Evolutionary conservation across 2,113 vertebrate species (phyloP).

Genomic region (Otis tarda): DNA sequence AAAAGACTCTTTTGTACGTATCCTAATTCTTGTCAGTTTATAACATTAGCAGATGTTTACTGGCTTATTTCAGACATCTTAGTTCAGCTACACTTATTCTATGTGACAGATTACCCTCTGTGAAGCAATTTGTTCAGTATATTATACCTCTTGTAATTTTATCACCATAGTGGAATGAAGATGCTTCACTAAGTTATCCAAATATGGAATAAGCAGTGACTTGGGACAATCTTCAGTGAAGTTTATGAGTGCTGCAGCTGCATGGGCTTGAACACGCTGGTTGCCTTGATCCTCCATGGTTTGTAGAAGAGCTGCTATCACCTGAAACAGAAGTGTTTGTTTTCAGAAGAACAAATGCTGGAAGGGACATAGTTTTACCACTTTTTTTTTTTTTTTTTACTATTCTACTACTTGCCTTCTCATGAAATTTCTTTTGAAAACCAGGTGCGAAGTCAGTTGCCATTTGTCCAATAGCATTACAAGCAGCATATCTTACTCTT

Average conservation of each 20-base stretch:
- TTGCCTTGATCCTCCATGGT: constrained; percentile 98
- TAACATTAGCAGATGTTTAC: neutral
- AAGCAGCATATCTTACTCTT: constrained; percentile 93
- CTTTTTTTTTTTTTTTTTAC: too few relatives aligned
- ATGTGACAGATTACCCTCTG: neutral
- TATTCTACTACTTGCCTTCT: constrained; percentile 81
- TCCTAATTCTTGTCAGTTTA: neutral
- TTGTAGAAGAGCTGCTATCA: constrained; percentile 92
- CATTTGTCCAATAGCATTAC: constrained; percentile 98
- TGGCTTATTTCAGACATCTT: neutral
- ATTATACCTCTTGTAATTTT: constrained; percentile 92
- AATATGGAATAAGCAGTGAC: constrained; percentile 88
- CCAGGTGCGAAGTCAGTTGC: constrained; percentile 97
- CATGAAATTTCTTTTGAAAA: constrained; percentile 99
- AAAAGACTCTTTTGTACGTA: neutral
- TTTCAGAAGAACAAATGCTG: neutral
- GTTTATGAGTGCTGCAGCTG: constrained; percentile 95
- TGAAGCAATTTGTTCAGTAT: neutral
- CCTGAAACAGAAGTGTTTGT: constrained; percentile 69
- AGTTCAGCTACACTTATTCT: neutral
- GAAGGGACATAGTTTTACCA: neutral
- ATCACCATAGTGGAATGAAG: constrained; percentile 96
- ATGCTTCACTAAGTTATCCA: constrained; percentile 94
- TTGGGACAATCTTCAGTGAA: constrained; percentile 99
- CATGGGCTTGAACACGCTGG: constrained; percentile 96